phyloP scores from a whole-genome alignment of 2,113 vertebrate genomes.

The Microtus oregoni region DNA sequence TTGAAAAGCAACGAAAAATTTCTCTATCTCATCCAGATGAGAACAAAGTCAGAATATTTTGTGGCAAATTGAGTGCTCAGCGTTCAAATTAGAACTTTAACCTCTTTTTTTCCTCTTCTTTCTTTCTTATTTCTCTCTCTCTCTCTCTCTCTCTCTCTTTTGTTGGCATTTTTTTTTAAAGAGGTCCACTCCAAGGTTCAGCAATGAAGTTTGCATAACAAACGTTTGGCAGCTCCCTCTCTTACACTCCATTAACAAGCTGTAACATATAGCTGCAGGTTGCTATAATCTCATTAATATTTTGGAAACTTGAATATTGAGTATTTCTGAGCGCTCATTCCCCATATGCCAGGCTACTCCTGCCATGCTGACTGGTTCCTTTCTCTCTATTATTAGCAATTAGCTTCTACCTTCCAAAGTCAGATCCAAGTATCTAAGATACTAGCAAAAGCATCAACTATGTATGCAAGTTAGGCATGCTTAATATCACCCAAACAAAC shows the following conservation, averaged over 20 bases:
- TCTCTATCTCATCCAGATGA: not conserved
- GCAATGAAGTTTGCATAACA: constrained; percentile 86
- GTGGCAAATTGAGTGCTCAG: constrained; percentile 57
- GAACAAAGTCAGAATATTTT: constrained; percentile 31
- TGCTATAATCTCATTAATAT: constrained; percentile 94
- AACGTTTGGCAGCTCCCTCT: constrained; percentile 81
- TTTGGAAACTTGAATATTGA: constrained; percentile 92
- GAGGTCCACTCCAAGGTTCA: constrained; percentile 84
- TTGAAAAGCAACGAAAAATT: constrained; percentile 36
- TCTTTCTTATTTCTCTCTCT: not conserved
- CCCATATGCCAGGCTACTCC: constrained; percentile 94
- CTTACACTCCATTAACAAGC: constrained; percentile 89
- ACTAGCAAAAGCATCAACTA: constrained; percentile 90
- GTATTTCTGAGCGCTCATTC: constrained; percentile 89
- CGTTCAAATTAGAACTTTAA: constrained; percentile 57
- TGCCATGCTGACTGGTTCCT: constrained; percentile 91
- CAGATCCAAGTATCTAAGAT: constrained; percentile 92
- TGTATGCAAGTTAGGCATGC: constrained; percentile 88
- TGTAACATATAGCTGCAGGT: constrained; percentile 92
- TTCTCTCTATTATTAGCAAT: constrained; percentile 92
- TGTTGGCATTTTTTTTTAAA: constrained; percentile 79
- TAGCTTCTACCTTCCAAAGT: constrained; percentile 91
- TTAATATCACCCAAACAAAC: constrained; percentile 90
- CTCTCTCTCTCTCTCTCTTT: not conserved
- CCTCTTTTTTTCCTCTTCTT: not conserved